Evolutionary conservation across 2,113 vertebrate genomes (phyloP).

Genomic region (Rhizomys pruinosus): DNA sequence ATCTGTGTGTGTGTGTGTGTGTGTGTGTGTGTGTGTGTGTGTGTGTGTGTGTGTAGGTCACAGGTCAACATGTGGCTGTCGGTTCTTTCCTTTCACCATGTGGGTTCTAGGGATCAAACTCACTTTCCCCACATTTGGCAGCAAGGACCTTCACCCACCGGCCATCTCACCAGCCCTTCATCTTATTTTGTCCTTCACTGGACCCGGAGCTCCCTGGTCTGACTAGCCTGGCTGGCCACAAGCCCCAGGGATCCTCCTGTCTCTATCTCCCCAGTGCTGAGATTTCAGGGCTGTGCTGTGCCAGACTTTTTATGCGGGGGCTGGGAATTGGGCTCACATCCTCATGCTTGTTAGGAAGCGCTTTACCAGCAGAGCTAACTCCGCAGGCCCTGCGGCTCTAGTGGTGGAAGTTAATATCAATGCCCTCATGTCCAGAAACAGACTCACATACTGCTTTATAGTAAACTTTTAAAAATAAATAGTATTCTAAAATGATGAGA

Average conservation of each 20-base stretch:
- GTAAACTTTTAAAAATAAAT: background rate
- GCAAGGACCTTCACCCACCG: background rate
- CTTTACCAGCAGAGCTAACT: background rate
- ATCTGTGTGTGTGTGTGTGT: background rate
- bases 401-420: background rate
- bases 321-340: background rate
- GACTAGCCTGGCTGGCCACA: background rate
- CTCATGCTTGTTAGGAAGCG: background rate
- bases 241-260: background rate
- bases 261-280: background rate
- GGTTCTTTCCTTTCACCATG: background rate
- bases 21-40: background rate
- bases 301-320: background rate
- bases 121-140: background rate
- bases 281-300: background rate
- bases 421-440: background rate
- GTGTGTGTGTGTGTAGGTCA: background rate
- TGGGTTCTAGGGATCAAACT: background rate
- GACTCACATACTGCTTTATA: background rate
- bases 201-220: background rate
- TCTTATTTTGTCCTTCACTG: background rate
- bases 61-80: background rate
- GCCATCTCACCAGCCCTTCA: background rate
- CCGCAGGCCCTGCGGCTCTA: background rate
- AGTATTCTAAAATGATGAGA: background rate